These are phyloP conservation scores for Centropyge bicolor DNA, from an alignment of 2,797 vertebrate species.

Conservation along the genomic window DNA sequence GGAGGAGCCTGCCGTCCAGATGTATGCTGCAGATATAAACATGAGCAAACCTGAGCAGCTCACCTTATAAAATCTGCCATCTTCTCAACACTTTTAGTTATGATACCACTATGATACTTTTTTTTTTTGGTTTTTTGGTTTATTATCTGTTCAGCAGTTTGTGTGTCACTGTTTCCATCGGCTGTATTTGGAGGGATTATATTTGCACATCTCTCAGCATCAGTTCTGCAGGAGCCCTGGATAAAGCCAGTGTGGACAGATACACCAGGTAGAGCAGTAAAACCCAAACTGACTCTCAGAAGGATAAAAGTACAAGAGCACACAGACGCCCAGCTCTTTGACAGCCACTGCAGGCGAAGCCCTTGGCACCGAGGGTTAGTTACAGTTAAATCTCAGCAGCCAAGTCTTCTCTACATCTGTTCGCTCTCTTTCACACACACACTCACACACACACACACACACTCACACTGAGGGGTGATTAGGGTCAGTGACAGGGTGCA, in stretches of 20 bases:
- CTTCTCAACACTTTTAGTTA: background rate
- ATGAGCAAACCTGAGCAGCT: background rate
- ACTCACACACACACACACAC: slow-evolving; percentile 33
- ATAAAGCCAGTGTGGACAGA: background rate
- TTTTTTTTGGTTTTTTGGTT: background rate
- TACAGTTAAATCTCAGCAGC: slow-evolving; percentile 49
- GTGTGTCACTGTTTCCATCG: background rate
- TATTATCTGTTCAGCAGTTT: background rate
- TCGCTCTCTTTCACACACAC: slow-evolving; percentile 14
- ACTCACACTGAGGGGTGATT: slow-evolving; percentile 63
- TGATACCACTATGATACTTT: too few relatives aligned
- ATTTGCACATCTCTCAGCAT: background rate
- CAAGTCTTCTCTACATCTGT: slow-evolving; percentile 47
- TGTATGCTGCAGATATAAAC: background rate
- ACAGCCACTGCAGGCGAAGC: slow-evolving; percentile 57
- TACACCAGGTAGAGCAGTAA: background rate
- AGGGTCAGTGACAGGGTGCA: slow-evolving; percentile 78
- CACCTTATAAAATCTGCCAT: background rate
- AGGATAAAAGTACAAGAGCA: slow-evolving; percentile 19
- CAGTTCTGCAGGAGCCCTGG: background rate
- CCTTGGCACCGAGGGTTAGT: slow-evolving; percentile 42
- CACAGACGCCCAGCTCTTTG: slow-evolving; percentile 33
- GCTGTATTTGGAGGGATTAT: background rate
- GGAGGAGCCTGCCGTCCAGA: slow-evolving; percentile 18
- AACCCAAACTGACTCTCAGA: background rate